Evolutionary conservation across 2,888 invertebrate genomes (phyloP), one percentile per base, ranked within the genome.

Genomic region (Hipparchia sbordonii): DNA sequence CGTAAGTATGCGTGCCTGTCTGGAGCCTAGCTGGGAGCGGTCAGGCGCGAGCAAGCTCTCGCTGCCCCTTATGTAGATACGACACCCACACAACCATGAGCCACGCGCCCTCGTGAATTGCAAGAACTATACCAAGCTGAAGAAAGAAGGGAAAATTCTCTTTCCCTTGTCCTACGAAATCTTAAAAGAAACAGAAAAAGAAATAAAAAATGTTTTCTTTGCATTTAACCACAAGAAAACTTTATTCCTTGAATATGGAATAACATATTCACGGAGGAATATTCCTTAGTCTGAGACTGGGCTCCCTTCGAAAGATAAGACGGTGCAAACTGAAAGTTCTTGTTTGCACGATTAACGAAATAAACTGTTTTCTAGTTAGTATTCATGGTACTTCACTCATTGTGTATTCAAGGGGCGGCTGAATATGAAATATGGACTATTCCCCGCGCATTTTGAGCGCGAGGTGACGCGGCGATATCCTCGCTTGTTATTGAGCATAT

Each of bases 361-460:
- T 91, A 91, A 92, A 92, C 91, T 91, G 90, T 89, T 88, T 82
- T 84, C 91, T 92, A 84, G 83, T 93, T 93, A 89, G 91, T 93
- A 93, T 93, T 92, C 93, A 92, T 90, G 85, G 87, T 85, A 81
- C 82, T 85, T 79, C 78, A 80, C 89, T 93, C 91, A 91, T 93
- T 92, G 82, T 86, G 88, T 89, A 93, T 93, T 93, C 92, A 82
- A 84, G 83, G 79, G 79, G 87, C 88, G 90, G 80, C 84, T 81
- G 86, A 86, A 92, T 91, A 93, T 93, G 93, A 93, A 93, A 92
- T 92, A 93, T 93, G 92, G 91, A 89, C 87, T 88, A 87, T 91
- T 90, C 90, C 84, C 85, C 83, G 83, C 87, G 89, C 89, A 91
- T 90, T 91, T 88, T 88, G 89, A 89, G 84, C 84, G 85, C 87